phyloP scores from a whole-genome alignment of 2,113 vertebrate genomes.

The Rhynchomys soricoides region DNA sequence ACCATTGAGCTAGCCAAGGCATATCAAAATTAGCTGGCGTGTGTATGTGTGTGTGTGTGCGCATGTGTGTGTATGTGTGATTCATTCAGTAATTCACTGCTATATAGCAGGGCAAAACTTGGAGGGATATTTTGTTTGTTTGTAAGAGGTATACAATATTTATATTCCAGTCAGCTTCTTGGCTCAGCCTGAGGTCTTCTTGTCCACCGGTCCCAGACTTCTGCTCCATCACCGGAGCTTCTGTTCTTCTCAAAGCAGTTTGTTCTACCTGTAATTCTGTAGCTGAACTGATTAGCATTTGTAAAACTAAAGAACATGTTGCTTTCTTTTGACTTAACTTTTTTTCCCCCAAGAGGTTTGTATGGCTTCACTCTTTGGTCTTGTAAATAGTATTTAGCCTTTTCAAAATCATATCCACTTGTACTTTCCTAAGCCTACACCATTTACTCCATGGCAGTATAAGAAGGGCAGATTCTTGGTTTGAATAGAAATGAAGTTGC shows the following conservation, averaged over 20 bases:
- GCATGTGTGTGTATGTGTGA: too few relatives aligned
- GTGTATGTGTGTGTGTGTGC: too few relatives aligned
- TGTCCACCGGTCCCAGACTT: neutral
- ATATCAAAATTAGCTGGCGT: too few relatives aligned
- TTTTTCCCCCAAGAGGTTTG: slow-evolving; percentile 57
- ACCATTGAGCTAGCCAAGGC: too few relatives aligned
- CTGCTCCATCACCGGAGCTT: neutral
- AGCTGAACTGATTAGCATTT: slow-evolving; percentile 55
- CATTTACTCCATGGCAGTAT: neutral
- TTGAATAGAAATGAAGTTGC: neutral
- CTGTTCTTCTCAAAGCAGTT: neutral
- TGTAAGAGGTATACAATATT: neutral
- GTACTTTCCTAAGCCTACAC: slow-evolving; percentile 6
- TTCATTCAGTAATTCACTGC: too few relatives aligned
- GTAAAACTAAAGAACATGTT: slow-evolving; percentile 33
- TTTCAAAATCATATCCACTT: slow-evolving; percentile 53
- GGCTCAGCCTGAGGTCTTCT: neutral
- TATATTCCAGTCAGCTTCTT: neutral
- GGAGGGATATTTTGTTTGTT: neutral
- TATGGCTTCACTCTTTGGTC: neutral
- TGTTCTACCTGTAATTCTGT: neutral
- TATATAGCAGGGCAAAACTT: neutral
- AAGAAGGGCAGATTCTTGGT: neutral
- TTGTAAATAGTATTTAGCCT: slow-evolving; percentile 55
- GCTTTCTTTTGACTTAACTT: slow-evolving; percentile 16